Evolutionary conservation across 1,140 invertebrate species (phyloP).

Genomic region (Sycophila sp.): DNA sequence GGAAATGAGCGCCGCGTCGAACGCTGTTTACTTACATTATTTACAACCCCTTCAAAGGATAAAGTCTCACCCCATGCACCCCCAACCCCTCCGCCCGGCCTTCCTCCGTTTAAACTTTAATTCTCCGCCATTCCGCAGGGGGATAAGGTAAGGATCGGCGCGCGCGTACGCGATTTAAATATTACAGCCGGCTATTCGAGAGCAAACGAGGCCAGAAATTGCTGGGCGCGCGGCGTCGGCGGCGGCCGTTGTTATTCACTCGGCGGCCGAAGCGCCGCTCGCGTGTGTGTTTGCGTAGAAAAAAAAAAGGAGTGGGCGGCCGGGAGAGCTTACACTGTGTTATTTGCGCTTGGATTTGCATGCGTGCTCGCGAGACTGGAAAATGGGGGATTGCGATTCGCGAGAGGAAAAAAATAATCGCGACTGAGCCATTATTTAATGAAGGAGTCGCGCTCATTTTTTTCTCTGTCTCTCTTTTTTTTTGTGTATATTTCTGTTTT

Average conservation of each 20-base stretch:
- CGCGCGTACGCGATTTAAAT: conserved; percentile 16
- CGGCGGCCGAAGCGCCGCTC: background rate
- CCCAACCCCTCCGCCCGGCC: too few species aligned
- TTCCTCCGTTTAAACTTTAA: conserved; percentile 9
- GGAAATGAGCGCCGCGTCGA: too few species aligned
- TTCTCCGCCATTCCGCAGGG: background rate
- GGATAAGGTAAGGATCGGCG: background rate
- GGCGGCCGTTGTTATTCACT: conserved; percentile 10
- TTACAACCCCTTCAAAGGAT: too few species aligned
- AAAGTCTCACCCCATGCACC: too few species aligned
- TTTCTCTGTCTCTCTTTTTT: too few species aligned
- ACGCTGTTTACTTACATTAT: too few species aligned
- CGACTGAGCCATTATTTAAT: background rate
- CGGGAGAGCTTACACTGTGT: background rate
- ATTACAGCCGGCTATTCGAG: background rate
- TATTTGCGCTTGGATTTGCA: conserved; percentile 28
- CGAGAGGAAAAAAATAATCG: background rate
- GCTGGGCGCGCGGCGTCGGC: background rate
- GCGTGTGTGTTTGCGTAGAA: background rate
- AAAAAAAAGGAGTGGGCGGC: background rate
- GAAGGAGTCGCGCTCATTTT: too few species aligned
- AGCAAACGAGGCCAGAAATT: conserved; percentile 27
- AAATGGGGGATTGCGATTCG: conserved; percentile 24
- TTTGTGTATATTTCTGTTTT: too few species aligned
- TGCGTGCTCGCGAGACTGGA: conserved; percentile 12